Evolutionary conservation across 2,797 vertebrate species (phyloP).

Genomic region (Vultur gryphus): DNA sequence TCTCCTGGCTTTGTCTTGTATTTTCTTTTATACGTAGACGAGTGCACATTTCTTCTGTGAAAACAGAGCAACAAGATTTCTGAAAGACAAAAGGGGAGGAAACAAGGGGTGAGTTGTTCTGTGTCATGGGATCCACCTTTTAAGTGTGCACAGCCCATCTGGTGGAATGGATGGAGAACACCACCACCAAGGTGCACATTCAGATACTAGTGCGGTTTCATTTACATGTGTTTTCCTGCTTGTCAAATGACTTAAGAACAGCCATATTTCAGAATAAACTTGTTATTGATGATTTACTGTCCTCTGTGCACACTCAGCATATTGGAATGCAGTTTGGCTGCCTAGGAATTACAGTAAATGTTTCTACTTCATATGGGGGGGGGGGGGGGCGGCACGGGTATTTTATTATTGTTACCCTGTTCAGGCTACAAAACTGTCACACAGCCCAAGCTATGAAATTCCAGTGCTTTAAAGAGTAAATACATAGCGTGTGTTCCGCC

Average conservation of each 20-base stretch:
- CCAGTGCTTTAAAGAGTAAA: background rate
- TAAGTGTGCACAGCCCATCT: fast-evolving
- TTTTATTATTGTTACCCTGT: background rate
- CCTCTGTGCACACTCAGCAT: background rate
- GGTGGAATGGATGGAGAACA: fast-evolving
- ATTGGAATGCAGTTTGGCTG: background rate
- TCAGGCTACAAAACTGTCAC: background rate
- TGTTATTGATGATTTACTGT: background rate
- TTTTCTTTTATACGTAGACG: constrained; percentile 71
- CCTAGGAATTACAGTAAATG: background rate
- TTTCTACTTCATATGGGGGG: fast-evolving
- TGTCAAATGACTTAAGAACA: background rate
- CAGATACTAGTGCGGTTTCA: background rate
- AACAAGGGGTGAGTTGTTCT: background rate
- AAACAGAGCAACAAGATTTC: constrained; percentile 85
- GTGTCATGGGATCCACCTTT: background rate
- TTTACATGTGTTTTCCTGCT: background rate
- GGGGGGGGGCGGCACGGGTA: fast-evolving
- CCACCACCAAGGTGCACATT: background rate
- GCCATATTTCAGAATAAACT: background rate
- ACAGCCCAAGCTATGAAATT: no score
- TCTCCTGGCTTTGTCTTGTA: constrained; percentile 65
- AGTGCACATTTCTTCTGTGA: constrained; percentile 81
- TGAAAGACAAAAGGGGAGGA: constrained; percentile 46
- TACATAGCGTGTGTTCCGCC: fast-evolving